These are phyloP conservation scores for Theonella swinhoei DNA, from an alignment of 37 sponge, comb jelly and placozoan genomes.

Conservation along the genomic window DNA sequence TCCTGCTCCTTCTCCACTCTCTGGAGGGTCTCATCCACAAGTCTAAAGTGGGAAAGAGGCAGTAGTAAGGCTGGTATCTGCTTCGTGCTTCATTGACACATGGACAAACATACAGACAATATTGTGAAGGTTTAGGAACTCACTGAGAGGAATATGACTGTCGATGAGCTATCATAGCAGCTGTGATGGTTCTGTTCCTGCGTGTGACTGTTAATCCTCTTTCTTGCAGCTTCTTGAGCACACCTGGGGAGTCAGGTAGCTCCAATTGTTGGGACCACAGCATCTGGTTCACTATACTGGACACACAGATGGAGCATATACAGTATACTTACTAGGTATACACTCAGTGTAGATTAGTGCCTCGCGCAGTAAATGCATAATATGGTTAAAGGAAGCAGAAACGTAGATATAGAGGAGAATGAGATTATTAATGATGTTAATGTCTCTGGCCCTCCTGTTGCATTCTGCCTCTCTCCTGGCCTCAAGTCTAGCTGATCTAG, in stretches of 20 bases:
- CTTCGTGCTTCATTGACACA: neutral
- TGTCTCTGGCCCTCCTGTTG: too few relatives aligned
- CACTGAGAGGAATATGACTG: conserved; percentile 41
- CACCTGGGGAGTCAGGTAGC: conserved; percentile 29
- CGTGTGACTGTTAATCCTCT: neutral
- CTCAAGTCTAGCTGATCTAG: too few relatives aligned
- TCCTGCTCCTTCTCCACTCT: conserved; percentile 19
- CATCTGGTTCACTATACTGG: conserved; percentile 71
- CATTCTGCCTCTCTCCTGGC: too few relatives aligned
- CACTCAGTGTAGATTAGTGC: too few relatives aligned
- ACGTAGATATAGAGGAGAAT: too few relatives aligned
- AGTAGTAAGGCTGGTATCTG: too few relatives aligned
- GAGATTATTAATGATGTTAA: too few relatives aligned
- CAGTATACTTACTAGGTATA: too few relatives aligned
- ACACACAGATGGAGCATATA: neutral
- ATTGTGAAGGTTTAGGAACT: neutral
- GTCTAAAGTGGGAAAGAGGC: neutral
- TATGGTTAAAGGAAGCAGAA: too few relatives aligned
- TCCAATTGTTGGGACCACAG: conserved; percentile 64
- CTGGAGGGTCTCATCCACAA: conserved; percentile 33
- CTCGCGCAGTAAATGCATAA: too few relatives aligned
- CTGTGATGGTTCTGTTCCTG: neutral
- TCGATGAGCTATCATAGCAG: neutral
- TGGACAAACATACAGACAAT: neutral
- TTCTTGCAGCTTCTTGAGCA: neutral